phyloP scores from a whole-genome alignment of 1,140 invertebrate genomes.

The Doryteuthis pealeii region DNA sequence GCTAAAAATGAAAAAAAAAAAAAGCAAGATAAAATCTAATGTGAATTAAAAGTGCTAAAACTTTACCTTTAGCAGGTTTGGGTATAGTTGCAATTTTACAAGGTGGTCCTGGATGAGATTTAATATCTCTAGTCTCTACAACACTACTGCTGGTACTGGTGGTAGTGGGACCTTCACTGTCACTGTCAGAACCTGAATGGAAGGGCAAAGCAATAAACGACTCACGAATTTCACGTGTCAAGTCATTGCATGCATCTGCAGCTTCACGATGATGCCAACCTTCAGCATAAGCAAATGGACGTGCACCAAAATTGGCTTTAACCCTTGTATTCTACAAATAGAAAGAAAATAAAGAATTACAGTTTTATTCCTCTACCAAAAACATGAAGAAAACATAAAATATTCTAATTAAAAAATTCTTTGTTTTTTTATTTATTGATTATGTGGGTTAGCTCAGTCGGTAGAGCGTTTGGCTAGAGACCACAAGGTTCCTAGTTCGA shows the following conservation, averaged over 20 bases:
- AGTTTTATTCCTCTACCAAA: background rate
- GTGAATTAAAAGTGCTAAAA: too few species aligned
- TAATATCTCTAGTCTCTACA: constrained; percentile 28
- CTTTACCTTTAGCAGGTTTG: constrained; percentile 50
- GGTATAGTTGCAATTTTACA: constrained; percentile 48
- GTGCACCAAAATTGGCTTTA: constrained; percentile 58
- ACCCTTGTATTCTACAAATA: constrained; percentile 50
- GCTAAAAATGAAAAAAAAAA: too few species aligned
- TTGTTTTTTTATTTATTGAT: too few species aligned
- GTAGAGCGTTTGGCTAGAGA: too few species aligned
- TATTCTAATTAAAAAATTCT: background rate
- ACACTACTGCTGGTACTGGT: constrained; percentile 16
- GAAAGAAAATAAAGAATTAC: constrained; percentile 8
- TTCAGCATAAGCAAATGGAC: constrained; percentile 57
- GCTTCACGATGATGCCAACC: constrained; percentile 54
- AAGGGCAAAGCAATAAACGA: constrained; percentile 56
- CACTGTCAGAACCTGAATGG: constrained; percentile 50
- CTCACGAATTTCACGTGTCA: constrained; percentile 52
- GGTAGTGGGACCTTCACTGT: constrained; percentile 43
- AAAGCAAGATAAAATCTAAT: too few species aligned
- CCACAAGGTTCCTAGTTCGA: too few species aligned
- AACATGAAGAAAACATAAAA: background rate
- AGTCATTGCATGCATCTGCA: constrained; percentile 51
- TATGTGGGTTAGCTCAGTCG: too few species aligned
- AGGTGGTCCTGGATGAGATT: constrained; percentile 37